Conservation (phyloP, 1,140 invertebrate genomes). For the Zaprionus inermis region DNA sequence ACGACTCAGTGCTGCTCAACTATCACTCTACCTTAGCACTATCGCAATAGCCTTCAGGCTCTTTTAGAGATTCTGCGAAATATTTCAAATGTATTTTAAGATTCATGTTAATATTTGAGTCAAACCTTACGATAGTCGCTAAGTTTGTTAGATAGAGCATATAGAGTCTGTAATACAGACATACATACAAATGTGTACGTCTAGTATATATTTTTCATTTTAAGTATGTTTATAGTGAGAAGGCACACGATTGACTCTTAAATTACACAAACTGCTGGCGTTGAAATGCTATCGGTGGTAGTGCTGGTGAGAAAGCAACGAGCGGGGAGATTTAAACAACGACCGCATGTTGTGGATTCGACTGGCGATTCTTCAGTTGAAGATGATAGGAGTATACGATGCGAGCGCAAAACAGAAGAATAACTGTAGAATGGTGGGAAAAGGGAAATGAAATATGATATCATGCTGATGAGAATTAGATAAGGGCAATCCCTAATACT, state of each 20-base stretch:
- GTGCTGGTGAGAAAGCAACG: neutral
- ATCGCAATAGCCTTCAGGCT: neutral
- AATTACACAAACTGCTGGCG: conserved; percentile 10
- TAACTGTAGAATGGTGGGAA: conserved; percentile 34
- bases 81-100: neutral
- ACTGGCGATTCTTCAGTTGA: conserved; percentile 61
- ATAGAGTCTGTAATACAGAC: no score
- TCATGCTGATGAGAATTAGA: neutral
- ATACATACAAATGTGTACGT: neutral
- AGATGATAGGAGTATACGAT: conserved; percentile 70
- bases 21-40: neutral
- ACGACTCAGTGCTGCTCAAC: neutral
- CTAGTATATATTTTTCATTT: neutral
- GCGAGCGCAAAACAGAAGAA: conserved; percentile 57
- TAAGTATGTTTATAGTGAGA: conserved; percentile 5
- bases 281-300: conserved; percentile 15
- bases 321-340: conserved; percentile 54
- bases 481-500: conserved; percentile 34
- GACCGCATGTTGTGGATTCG: conserved; percentile 39
- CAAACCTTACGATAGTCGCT: neutral
- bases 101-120: neutral
- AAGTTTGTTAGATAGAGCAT: neutral
- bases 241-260: conserved; percentile 33
- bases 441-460: neutral
- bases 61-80: neutral